Percentiles rank a stretch among this genome's conserved stretches.
phyloP scores from a whole-genome alignment of 2,797 vertebrate genomes.

The Channallabes apus region DNA sequence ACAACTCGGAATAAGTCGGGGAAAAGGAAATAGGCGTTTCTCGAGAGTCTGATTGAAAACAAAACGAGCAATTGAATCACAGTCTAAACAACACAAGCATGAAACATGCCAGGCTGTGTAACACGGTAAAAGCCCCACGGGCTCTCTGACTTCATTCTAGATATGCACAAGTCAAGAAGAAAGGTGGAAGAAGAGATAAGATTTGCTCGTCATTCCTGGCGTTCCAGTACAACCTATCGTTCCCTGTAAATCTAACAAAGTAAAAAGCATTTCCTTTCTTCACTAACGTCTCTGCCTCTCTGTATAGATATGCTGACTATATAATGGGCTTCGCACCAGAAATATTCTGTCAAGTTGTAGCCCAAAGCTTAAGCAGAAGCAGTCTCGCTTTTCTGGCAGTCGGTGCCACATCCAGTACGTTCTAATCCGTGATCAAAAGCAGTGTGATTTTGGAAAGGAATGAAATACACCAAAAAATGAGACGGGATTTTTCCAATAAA shows the following conservation, averaged over 20 bases:
- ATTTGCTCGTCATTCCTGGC: constrained; percentile 25
- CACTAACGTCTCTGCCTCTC: not conserved
- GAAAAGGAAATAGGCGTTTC: not conserved
- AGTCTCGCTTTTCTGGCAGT: constrained; percentile 36
- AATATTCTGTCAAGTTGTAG: constrained; percentile 11
- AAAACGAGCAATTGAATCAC: constrained; percentile 7
- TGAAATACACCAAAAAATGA: constrained; percentile 38
- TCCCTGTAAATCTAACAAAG: constrained; percentile 23
- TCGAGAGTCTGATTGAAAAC: constrained; percentile 17
- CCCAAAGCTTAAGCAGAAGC: constrained; percentile 47
- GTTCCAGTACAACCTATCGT: constrained; percentile 11
- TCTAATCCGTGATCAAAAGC: constrained; percentile 51
- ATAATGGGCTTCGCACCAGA: constrained; percentile 30
- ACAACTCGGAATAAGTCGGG: constrained; percentile 15
- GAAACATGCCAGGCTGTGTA: not conserved
- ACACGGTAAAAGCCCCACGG: constrained; percentile 7
- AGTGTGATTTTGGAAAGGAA: constrained; percentile 51
- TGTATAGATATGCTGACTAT: constrained; percentile 12
- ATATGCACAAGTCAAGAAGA: constrained; percentile 2
- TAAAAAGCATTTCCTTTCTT: constrained; percentile 14
- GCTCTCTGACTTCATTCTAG: not conserved
- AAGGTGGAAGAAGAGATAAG: constrained; percentile 1
- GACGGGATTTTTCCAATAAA: constrained; percentile 42
- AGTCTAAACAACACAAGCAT: constrained; percentile 17
- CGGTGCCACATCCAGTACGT: constrained; percentile 42